Evolutionary conservation across 2,113 vertebrate species (phyloP).

Genomic region (Mandrillus leucophaeus): DNA sequence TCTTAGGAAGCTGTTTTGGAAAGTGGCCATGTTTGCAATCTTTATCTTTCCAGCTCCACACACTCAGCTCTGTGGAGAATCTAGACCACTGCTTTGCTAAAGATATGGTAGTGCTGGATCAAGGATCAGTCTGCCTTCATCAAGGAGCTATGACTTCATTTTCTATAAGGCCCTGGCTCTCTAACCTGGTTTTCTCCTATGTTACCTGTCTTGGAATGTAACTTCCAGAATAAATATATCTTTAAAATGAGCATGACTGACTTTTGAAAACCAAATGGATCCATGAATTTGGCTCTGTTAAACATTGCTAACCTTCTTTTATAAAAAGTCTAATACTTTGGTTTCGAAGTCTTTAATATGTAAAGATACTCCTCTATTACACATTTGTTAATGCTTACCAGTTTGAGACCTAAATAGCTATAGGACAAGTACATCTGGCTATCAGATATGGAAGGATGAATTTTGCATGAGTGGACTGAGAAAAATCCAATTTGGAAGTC

Average conservation of each 20-base stretch:
- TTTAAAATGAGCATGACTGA: slow-evolving; percentile 7
- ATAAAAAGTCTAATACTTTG: background rate
- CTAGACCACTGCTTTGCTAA: slow-evolving; percentile 53
- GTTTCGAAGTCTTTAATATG: slow-evolving; percentile 22
- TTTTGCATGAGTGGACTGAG: background rate
- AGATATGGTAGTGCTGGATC: background rate
- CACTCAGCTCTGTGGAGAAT: background rate
- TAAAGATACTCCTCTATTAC: background rate
- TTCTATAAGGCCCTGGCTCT: background rate
- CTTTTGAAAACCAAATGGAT: slow-evolving; percentile 7
- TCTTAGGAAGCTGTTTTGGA: slow-evolving; percentile 70
- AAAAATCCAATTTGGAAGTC: slow-evolving; percentile 14
- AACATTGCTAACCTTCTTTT: background rate
- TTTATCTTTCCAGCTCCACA: background rate
- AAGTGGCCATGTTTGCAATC: slow-evolving; percentile 50
- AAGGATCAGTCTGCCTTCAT: background rate
- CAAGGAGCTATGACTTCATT: background rate
- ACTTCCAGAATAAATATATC: slow-evolving; percentile 8
- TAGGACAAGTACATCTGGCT: background rate
- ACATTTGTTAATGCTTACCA: background rate
- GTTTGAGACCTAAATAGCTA: background rate
- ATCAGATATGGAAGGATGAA: background rate
- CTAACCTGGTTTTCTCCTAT: background rate
- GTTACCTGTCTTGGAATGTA: background rate
- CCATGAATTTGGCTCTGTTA: background rate